phyloP scores from a whole-genome alignment of 2,888 invertebrate genomes.

The Aphidius colemani region DNA sequence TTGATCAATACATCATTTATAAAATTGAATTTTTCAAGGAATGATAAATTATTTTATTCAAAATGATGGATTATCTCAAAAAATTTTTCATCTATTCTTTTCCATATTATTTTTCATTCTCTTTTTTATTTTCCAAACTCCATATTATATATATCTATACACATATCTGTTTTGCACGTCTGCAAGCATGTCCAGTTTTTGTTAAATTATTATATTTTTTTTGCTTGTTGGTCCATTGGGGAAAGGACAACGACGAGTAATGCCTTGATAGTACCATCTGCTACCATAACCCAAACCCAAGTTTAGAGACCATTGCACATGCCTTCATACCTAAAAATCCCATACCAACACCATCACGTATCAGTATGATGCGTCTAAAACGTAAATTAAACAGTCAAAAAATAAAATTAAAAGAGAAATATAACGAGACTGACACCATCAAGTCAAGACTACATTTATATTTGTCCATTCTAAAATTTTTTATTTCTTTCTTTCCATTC shows the following conservation, averaged over 20 bases:
- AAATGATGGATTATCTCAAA: slow-evolving; percentile 11
- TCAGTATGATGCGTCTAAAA: too few relatives aligned
- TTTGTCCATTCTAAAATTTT: too few relatives aligned
- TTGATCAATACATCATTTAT: slow-evolving; percentile 4
- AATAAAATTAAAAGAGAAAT: too few relatives aligned
- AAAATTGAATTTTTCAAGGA: not conserved
- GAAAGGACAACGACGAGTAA: slow-evolving; percentile 43
- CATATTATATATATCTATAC: slow-evolving; percentile 3
- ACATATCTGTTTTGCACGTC: slow-evolving; percentile 21
- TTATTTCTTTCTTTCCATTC: too few relatives aligned
- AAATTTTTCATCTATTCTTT: slow-evolving; percentile 1
- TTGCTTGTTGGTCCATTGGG: slow-evolving; percentile 32
- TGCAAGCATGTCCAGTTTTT: slow-evolving; percentile 5
- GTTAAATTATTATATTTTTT: slow-evolving; percentile 5
- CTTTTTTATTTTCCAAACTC: not conserved
- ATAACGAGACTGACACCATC: too few relatives aligned
- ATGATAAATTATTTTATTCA: slow-evolving; percentile 2
- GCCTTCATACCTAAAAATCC: slow-evolving; percentile 10
- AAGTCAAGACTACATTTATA: too few relatives aligned
- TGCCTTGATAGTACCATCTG: slow-evolving; percentile 48
- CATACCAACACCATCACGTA: too few relatives aligned
- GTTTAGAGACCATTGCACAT: not conserved
- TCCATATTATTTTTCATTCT: not conserved
- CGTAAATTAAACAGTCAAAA: too few relatives aligned
- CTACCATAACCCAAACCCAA: slow-evolving; percentile 34